Base-by-base conservation (phyloP, 2,797 vertebrate genomes). In the Bovichtus diacanthus region DNA sequence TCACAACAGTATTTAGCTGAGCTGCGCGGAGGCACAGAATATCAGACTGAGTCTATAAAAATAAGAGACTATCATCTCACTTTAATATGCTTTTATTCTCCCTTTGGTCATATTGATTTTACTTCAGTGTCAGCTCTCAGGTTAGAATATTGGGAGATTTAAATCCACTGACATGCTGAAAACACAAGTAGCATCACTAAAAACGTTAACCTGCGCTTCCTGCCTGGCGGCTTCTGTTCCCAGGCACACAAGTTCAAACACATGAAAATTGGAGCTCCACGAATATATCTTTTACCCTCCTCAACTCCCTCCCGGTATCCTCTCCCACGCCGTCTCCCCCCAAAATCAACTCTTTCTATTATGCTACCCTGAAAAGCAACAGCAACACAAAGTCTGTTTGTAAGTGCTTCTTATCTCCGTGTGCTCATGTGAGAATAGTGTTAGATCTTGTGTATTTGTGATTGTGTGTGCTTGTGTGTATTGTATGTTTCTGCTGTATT, bases 21-120 rank as follows among this genome's bases (percentile, higher is more conserved):
- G 44, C 39, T 38, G 36, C 9, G 36, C 12, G 0, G 41, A 43
- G 15, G 18, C 36, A 51, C 59, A 54, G 64, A 59, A 59, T n/a
- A n/a, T 74, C 8, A 70, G 51, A 58, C 41, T 3, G 21, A 51
- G 66, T 74, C 41, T 74, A 38, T 78, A 23, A 73, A 56, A 73
- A 81, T 73, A 82, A 81, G 69, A 65, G 66, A 63, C 64, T 25
- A 53, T 83, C 73, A 41, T 89, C 72, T 87, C 59, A 38, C 69
- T 87, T 78, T 76, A 84, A 82, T 78, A 60, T 67, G 25, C 63
- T 82, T n/a, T 68, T 66, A 73, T 81, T 81, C 76, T 78, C 59
- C 53, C 77, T 77, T 87, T 60, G 79, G 80, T 83, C 62, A 41
- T 82, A 86, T 89, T 84, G 84, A 90, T 90, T 89, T 84, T 64